phyloP scores from a whole-genome alignment of 2,113 vertebrate species.

The Neotoma lepida region DNA sequence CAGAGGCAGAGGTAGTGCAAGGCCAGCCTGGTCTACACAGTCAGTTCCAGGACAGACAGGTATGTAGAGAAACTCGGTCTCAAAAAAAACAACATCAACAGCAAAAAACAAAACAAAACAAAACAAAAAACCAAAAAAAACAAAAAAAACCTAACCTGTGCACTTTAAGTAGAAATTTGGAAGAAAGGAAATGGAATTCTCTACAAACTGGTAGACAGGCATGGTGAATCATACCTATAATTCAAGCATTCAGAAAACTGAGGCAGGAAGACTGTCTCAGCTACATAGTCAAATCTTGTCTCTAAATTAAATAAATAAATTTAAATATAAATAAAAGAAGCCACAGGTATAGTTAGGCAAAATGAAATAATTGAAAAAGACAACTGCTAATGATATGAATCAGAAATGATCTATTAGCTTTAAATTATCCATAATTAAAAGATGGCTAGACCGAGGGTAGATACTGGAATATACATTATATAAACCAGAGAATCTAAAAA shows the following conservation, averaged over 20 bases:
- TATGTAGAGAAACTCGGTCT: neutral
- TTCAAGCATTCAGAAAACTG: neutral
- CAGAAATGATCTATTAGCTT: neutral
- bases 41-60: neutral
- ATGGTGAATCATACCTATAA: neutral
- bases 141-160: neutral
- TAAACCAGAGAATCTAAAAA: neutral
- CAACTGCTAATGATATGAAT: neutral
- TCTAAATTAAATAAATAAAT: neutral
- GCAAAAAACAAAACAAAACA: too few relatives aligned
- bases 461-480: neutral
- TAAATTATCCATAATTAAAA: neutral
- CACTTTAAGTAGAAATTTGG: neutral
- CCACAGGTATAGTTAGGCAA: neutral
- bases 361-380: constrained; percentile 4
- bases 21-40: neutral
- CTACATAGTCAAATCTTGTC: neutral
- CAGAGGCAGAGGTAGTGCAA: neutral
- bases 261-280: neutral
- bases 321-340: neutral
- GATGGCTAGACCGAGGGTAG: neutral
- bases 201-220: neutral
- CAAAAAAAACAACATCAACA: too few relatives aligned
- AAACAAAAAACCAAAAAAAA: neutral
- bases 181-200: neutral